These are phyloP conservation scores for Patella caerulea DNA, from an alignment of 2,888 invertebrate species.

Conservation along the genomic window DNA sequence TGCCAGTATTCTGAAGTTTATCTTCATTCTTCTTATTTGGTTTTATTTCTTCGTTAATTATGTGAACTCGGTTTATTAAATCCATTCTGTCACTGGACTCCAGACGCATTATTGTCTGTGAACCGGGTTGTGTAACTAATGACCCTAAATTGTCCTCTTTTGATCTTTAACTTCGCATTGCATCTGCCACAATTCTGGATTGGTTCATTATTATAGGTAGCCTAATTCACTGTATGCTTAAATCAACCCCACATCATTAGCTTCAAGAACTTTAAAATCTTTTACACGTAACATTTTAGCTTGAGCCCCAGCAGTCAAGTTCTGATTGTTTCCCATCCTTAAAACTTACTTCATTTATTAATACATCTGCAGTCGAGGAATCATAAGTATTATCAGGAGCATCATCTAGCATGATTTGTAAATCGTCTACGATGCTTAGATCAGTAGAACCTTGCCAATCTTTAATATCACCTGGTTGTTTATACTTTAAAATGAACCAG, in stretches of 20 bases:
- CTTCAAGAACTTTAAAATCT: not conserved
- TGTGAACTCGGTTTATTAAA: no score
- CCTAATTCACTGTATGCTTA: not conserved
- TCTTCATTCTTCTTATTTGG: not conserved
- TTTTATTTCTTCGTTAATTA: no score
- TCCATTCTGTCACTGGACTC: not conserved
- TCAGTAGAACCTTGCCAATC: constrained; percentile 9
- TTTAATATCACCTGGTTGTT: not conserved
- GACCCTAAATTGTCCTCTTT: not conserved
- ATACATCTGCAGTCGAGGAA: not conserved
- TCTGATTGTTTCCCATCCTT: not conserved
- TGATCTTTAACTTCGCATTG: not conserved
- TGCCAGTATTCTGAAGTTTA: not conserved
- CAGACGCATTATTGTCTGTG: not conserved
- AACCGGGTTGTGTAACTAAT: not conserved
- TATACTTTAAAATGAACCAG: constrained; percentile 18
- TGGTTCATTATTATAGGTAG: not conserved
- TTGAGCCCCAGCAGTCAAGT: not conserved
- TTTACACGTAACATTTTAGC: no score
- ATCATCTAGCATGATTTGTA: not conserved
- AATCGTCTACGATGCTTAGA: constrained; percentile 1
- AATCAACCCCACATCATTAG: not conserved
- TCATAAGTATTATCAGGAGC: not conserved
- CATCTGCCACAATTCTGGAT: constrained; percentile 4
- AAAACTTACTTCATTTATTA: not conserved